Percentiles rank a stretch among this genome's conserved stretches.
These are phyloP conservation scores for Malurus alboscapulatus DNA, from an alignment of 2,113 vertebrate genomes.

Conservation along the genomic window DNA sequence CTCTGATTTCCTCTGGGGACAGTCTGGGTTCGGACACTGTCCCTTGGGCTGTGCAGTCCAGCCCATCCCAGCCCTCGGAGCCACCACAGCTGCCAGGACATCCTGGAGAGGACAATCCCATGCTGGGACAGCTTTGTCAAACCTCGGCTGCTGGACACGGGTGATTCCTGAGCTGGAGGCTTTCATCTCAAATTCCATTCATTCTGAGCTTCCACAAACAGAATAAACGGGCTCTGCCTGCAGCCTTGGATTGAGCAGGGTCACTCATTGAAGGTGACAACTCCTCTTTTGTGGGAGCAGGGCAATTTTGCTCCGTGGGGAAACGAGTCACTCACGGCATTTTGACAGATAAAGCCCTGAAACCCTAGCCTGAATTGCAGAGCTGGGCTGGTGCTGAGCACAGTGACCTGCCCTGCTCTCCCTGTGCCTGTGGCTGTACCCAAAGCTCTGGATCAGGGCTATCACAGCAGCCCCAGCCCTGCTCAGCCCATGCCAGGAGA, in stretches of 20 bases:
- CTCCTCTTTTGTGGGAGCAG: not conserved
- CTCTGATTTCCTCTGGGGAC: not conserved
- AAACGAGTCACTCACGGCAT: not conserved
- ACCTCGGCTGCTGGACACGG: accelerated
- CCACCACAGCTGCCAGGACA: not conserved
- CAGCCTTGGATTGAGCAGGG: not conserved
- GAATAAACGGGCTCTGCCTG: not conserved
- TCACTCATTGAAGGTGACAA: not conserved
- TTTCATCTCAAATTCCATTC: not conserved
- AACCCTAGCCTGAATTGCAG: not conserved
- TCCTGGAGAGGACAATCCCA: not conserved
- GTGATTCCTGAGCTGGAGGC: not conserved
- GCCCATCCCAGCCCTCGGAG: not conserved
- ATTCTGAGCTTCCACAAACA: not conserved
- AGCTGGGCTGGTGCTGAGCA: not conserved
- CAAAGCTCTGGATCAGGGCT: accelerated
- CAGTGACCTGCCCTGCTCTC: accelerated
- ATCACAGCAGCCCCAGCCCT: accelerated
- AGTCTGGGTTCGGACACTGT: not conserved
- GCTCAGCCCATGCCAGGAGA: not conserved
- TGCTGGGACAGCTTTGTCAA: not conserved
- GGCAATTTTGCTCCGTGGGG: not conserved
- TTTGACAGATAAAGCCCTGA: not conserved
- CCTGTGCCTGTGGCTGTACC: not conserved
- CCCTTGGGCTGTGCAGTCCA: not conserved